Percentiles rank a stretch among this genome's conserved stretches.
phyloP scores from a whole-genome alignment of 2,113 vertebrate species.

The Festucalex cinctus region DNA sequence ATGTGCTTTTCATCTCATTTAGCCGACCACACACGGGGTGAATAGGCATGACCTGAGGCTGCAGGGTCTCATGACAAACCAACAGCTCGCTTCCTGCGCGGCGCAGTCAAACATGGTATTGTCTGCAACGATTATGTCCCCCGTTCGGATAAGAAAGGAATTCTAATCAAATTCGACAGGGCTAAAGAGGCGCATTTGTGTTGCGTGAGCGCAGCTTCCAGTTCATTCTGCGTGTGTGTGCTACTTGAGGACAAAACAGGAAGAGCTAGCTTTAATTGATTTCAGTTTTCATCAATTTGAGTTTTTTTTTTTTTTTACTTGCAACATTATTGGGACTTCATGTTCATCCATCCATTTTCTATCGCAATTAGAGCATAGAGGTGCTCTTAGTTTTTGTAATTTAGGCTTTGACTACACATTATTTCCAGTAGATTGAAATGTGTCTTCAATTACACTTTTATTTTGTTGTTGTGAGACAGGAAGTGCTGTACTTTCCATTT shows the following conservation, averaged over 20 bases:
- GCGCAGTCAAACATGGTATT: not conserved
- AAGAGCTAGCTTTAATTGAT: not conserved
- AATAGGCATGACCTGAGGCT: slow-evolving; percentile 4
- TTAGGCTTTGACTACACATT: not conserved
- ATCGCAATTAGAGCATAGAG: too few relatives aligned
- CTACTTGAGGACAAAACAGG: not conserved
- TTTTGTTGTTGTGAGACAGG: slow-evolving; percentile 32
- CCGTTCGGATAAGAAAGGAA: not conserved
- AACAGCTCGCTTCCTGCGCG: not conserved
- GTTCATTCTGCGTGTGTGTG: not conserved
- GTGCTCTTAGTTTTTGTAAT: not conserved
- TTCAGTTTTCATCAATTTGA: too few relatives aligned
- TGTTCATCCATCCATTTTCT: not conserved
- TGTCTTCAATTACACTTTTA: slow-evolving; percentile 18
- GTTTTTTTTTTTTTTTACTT: too few relatives aligned
- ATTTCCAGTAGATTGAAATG: not conserved
- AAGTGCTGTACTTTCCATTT: slow-evolving; percentile 7
- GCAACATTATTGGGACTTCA: not conserved
- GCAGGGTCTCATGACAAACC: slow-evolving; percentile 4
- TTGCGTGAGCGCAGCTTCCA: not conserved
- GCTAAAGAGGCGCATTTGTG: not conserved
- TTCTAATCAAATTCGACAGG: not conserved
- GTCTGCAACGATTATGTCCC: not conserved
- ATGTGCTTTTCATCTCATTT: slow-evolving; percentile 5
- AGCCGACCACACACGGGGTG: not conserved